Conservation (phyloP, 1,140 invertebrate species). For the Drosophila teissieri region DNA sequence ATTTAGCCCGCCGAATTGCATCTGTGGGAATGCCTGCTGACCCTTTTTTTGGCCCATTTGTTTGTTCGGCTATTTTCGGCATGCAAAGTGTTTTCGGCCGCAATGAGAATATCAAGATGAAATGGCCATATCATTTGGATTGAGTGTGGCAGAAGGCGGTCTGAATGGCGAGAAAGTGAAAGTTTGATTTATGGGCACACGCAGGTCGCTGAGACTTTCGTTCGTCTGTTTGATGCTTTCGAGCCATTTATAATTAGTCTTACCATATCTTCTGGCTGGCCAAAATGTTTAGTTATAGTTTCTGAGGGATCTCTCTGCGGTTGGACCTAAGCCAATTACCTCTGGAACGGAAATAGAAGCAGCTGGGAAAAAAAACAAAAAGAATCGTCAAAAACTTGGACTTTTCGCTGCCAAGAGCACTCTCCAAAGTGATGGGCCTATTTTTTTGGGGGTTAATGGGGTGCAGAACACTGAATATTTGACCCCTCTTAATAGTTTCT, state of each 20-base stretch:
- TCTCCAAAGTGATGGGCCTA: conserved; percentile 1
- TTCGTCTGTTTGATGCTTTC: conserved; percentile 44
- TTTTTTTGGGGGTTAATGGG: conserved; percentile 49
- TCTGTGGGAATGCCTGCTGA: conserved; percentile 56
- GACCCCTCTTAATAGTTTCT: not conserved
- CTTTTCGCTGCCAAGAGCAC: conserved; percentile 5
- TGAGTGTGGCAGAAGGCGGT: not conserved
- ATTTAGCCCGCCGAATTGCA: conserved; percentile 61
- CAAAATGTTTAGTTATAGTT: conserved; percentile 18
- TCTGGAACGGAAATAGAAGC: conserved; percentile 77
- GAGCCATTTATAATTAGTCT: conserved; percentile 71
- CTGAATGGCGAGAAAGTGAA: conserved; percentile 56
- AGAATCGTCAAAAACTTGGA: conserved; percentile 7
- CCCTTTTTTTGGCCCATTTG: conserved; percentile 65
- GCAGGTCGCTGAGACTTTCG: conserved; percentile 33
- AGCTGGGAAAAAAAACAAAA: conserved; percentile 1
- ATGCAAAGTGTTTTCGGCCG: conserved; percentile 50
- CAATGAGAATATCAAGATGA: conserved; percentile 41
- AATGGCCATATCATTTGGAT: conserved; percentile 49
- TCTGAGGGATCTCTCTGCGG: conserved; percentile 48
- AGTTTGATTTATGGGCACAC: conserved; percentile 73
- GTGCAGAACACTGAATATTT: conserved; percentile 7
- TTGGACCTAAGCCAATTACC: conserved; percentile 59
- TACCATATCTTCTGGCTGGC: conserved; percentile 5
- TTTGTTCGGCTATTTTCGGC: conserved; percentile 63